Conservation (phyloP, 1,140 invertebrate species). For the Ericerus pela region DNA sequence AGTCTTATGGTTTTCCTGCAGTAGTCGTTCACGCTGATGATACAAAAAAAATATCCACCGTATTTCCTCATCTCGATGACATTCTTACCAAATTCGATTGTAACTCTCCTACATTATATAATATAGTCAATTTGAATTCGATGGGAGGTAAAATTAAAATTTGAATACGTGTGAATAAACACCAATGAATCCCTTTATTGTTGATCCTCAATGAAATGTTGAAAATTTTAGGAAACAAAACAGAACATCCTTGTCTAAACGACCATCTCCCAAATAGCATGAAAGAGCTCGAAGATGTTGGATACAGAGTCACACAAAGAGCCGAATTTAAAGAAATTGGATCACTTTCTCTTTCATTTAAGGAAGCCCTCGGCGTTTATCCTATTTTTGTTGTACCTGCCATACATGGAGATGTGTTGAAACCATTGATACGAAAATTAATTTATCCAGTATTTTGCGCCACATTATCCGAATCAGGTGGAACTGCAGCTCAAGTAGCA, state of each 20-base stretch:
- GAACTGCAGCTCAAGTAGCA: no score
- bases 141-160: no score
- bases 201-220: not conserved
- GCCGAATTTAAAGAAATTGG: constrained; percentile 12
- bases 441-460: no score
- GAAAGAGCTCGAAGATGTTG: not conserved
- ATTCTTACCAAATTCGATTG: not conserved
- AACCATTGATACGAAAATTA: no score
- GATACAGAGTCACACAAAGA: not conserved
- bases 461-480: no score
- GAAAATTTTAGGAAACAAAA: not conserved
- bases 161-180: not conserved
- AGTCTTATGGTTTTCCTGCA: not conserved
- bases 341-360: constrained; percentile 12
- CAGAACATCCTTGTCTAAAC: not conserved
- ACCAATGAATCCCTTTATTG: not conserved
- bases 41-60: not conserved
- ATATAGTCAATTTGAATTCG: not conserved
- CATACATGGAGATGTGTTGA: no score
- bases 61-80: not conserved
- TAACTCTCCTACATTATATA: not conserved
- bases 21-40: not conserved
- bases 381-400: constrained; percentile 18
- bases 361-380: not conserved
- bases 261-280: not conserved